Percentiles rank a stretch among this genome's conserved stretches.
Conservation (phyloP, 2,797 vertebrate species). For the Holocentrus rufus region DNA sequence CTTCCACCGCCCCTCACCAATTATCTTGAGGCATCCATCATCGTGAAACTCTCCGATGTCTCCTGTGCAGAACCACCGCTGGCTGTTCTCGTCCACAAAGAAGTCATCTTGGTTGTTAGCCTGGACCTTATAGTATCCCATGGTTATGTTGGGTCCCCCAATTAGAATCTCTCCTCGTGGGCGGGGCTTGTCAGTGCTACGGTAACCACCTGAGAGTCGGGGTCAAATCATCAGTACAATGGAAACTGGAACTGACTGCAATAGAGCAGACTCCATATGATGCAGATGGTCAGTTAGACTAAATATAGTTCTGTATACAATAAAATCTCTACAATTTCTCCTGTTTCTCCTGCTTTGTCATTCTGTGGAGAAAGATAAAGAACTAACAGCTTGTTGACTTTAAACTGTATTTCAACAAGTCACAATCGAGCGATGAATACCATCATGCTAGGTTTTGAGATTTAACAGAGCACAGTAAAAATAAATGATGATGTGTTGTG, state of each 20-base stretch:
- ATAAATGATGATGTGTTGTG: constrained; percentile 33
- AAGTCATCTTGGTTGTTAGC: constrained; percentile 86
- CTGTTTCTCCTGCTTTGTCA: neutral
- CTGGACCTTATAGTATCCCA: constrained; percentile 94
- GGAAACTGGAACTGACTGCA: neutral
- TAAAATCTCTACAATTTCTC: neutral
- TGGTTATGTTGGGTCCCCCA: constrained; percentile 91
- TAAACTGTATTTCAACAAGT: constrained; percentile 3
- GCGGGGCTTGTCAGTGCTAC: constrained; percentile 88
- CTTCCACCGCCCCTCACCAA: constrained; percentile 84
- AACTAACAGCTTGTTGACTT: constrained; percentile 26
- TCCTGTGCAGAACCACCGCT: constrained; percentile 95
- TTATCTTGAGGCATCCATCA: constrained; percentile 95
- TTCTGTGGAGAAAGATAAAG: constrained; percentile 17
- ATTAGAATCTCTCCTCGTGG: constrained; percentile 95
- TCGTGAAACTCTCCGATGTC: constrained; percentile 93
- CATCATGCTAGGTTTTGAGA: constrained; percentile 40
- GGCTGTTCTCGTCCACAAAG: constrained; percentile 87
- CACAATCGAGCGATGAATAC: constrained; percentile 29
- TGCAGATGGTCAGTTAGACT: neutral
- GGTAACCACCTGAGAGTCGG: constrained; percentile 86
- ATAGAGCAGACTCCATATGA: neutral
- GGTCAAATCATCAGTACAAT: neutral
- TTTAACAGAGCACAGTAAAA: constrained; percentile 42
- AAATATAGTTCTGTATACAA: neutral